Percentiles rank a stretch among this genome's conserved stretches.
Conservation (phyloP, 2,113 vertebrate genomes). For the Corvus moneduloides region DNA sequence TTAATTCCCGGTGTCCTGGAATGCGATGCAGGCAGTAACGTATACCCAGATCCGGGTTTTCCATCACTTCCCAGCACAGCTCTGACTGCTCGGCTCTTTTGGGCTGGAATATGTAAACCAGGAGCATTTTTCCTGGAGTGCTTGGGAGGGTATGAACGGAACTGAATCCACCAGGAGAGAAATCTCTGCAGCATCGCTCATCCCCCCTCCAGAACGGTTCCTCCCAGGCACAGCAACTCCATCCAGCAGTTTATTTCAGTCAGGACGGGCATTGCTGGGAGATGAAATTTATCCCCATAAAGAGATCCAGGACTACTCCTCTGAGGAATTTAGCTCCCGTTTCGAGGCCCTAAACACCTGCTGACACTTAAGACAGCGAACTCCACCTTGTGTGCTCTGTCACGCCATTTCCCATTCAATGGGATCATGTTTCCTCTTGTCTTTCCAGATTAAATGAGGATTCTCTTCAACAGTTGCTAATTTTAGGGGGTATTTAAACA, state of each 20-base stretch:
- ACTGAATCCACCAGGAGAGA: not conserved
- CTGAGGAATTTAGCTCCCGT: not conserved
- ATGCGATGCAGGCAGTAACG: not conserved
- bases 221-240: conserved; percentile 8
- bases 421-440: not conserved
- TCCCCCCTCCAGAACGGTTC: not conserved
- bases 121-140: not conserved
- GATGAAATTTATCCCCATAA: conserved; percentile 13
- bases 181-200: not conserved
- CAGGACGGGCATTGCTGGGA: not conserved
- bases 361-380: not conserved
- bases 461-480: not conserved
- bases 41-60: not conserved
- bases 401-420: not conserved
- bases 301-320: not conserved
- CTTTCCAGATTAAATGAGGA: not conserved
- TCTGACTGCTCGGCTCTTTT: not conserved
- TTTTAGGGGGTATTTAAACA: not conserved
- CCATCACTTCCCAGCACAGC: not conserved
- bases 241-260: conserved; percentile 21
- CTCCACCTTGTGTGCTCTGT: not conserved
- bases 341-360: not conserved
- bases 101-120: not conserved
- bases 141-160: not conserved
- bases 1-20: not conserved